Base-by-base conservation (phyloP, 2,797 vertebrate genomes). In the Rhodeus uyekii region DNA sequence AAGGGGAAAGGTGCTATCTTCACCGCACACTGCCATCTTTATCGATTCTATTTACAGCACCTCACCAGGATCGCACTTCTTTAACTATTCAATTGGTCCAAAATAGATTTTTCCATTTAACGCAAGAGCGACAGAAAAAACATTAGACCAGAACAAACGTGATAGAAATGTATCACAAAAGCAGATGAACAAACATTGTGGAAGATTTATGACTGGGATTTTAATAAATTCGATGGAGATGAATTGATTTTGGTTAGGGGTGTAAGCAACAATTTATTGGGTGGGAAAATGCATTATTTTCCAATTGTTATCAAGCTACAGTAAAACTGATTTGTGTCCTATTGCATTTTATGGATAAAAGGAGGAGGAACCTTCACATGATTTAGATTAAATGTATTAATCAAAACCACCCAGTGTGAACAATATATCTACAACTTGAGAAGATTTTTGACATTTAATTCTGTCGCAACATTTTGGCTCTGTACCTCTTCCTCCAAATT, bases 261-360 rank as follows among this genome's bases (percentile, higher is more conserved):
- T 97, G 96, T 97, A 96, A 96, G 96, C 97, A 97, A 98, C 97
- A 98, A 98, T 99, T 98, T 98, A 98, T 98, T 95, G 96, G 95
- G 96, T 93, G 95, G 95, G 96, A 98, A 99, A 97, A 98, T 97
- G 96, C 97, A 98, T 98, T 98, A 98, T 98, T 98, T 98, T 98
- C 96, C 97, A 93, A 98, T 98, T 98, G 97, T 98, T 98, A 97
- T 98, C 96, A 93, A 95, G 95, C 96, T 96, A 93, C 93, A 94
- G 95, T 98, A 97, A 95, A 96, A 95, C 95, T 98, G 97, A 99
- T 99, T 98, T 99, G 97, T 98, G 97, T 97, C 96, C 95, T 94
- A 96, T 97, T 97, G 97, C 96, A 95, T 97, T 99, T 99, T 98
- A 98, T 97, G 96, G 96, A 96, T 83, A 91, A 97, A 97, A 98